These are phyloP conservation scores for Poicephalus meyeri DNA, from an alignment of 2,113 vertebrate genomes.

Conservation along the genomic window DNA sequence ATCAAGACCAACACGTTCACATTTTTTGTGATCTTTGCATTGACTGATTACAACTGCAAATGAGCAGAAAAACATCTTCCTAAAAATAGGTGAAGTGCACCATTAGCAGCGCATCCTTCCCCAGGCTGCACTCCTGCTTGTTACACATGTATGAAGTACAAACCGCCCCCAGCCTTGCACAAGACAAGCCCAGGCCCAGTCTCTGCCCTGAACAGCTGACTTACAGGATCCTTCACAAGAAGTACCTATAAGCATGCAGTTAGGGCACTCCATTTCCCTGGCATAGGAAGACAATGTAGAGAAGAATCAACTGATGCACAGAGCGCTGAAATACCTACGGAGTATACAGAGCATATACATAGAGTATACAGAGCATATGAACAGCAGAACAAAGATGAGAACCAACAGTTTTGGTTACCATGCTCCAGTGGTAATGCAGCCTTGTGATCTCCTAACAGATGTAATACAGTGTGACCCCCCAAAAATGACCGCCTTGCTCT, in stretches of 20 bases:
- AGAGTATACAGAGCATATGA: neutral
- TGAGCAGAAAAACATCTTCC: neutral
- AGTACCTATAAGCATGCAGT: rapidly evolving
- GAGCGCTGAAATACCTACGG: neutral
- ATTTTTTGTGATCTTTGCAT: neutral
- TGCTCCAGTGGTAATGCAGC: neutral
- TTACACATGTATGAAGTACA: neutral
- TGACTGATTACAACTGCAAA: neutral
- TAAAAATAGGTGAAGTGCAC: constrained; percentile 22
- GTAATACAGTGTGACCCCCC: neutral
- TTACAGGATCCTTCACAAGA: neutral
- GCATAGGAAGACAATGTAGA: neutral
- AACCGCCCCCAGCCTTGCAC: neutral
- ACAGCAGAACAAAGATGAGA: neutral
- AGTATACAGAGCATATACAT: neutral
- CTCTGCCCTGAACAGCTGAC: neutral
- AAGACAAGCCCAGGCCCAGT: neutral
- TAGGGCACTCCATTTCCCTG: neutral
- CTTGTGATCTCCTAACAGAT: neutral
- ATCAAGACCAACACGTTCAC: neutral
- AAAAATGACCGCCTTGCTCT: neutral
- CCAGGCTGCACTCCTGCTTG: neutral
- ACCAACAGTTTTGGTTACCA: neutral
- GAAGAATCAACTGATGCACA: neutral
- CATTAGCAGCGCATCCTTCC: neutral